Evolutionary conservation across 2,113 vertebrate genomes (phyloP).

Genomic region (Cichladusa arquata): DNA sequence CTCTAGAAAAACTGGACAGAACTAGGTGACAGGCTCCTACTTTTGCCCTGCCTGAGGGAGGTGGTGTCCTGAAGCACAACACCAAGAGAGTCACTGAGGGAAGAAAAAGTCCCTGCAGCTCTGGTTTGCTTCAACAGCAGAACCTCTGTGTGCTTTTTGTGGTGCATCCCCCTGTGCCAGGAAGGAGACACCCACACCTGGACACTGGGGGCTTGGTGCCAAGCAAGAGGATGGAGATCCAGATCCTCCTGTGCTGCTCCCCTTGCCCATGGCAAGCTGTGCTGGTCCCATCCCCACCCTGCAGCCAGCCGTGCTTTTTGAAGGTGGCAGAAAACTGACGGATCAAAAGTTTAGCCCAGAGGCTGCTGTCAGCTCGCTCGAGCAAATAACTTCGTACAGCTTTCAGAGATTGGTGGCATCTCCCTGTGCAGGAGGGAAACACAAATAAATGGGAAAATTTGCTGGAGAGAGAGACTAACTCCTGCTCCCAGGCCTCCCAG

Average conservation of each 20-base stretch:
- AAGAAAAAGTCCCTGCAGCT: neutral
- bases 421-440: neutral
- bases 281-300: neutral
- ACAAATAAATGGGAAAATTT: neutral
- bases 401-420: neutral
- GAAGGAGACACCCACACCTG: neutral
- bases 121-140: neutral
- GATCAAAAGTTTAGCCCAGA: conserved; percentile 68
- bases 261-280: rapidly evolving
- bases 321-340: conserved; percentile 50
- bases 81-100: neutral
- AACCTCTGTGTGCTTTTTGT: neutral
- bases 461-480: neutral
- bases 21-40: neutral
- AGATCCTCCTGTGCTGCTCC: neutral
- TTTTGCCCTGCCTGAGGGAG: neutral
- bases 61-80: neutral
- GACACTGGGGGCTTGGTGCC: neutral
- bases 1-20: neutral
- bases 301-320: neutral
- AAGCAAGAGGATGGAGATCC: neutral
- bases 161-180: rapidly evolving
- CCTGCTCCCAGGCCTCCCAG: neutral
- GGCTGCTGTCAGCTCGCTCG: conserved; percentile 69
- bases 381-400: conserved; percentile 53